Evolutionary conservation across 2,888 invertebrate genomes (phyloP).

Genomic region (Crepidodera aurea): DNA sequence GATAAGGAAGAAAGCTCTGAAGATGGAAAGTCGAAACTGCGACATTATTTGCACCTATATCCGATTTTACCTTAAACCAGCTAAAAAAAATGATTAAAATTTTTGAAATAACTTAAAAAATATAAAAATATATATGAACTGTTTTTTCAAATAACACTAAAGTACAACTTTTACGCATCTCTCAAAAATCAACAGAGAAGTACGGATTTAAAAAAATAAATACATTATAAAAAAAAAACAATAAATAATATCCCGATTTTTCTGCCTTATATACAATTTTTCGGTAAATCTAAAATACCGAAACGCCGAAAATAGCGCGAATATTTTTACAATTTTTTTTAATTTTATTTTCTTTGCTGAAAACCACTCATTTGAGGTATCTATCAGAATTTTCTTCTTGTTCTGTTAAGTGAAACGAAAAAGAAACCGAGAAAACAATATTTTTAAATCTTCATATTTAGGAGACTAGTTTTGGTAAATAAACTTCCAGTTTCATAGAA

Average conservation of each 20-base stretch:
- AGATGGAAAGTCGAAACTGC: too few species aligned
- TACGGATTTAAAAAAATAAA: constrained; percentile 35
- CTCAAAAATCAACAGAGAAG: constrained; percentile 26
- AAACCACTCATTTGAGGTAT: background rate
- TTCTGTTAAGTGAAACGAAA: background rate
- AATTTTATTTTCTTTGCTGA: background rate
- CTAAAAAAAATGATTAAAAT: too few species aligned
- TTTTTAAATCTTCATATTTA: too few species aligned
- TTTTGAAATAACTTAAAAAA: too few species aligned
- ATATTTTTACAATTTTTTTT: constrained; percentile 2
- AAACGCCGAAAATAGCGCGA: constrained; percentile 5
- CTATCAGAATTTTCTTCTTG: background rate
- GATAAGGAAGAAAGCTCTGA: too few species aligned
- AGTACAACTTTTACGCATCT: constrained; percentile 21
- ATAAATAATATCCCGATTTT: constrained; percentile 39
- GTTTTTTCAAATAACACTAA: too few species aligned
- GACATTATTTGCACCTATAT: too few species aligned
- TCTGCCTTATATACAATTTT: constrained; percentile 36
- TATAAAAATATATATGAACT: too few species aligned
- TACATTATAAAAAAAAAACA: constrained; percentile 35
- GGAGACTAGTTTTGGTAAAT: too few species aligned
- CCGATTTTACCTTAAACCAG: too few species aligned
- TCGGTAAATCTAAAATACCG: constrained; percentile 21
- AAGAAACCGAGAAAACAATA: too few species aligned
- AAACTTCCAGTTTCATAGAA: background rate